Conservation (phyloP, 2,888 invertebrate species). For the Heteropelma amictum region DNA sequence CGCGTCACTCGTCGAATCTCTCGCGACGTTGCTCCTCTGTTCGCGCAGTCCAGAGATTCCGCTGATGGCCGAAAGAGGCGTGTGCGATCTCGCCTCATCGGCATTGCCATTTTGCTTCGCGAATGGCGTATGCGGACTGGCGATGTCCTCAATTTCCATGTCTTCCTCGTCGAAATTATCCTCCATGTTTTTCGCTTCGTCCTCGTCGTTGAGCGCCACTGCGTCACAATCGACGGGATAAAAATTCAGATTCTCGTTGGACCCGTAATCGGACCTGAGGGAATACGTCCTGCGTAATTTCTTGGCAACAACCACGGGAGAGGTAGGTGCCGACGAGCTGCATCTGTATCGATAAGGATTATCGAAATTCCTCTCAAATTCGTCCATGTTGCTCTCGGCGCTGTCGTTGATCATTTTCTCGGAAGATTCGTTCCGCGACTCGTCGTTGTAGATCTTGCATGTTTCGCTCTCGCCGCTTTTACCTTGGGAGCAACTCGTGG, state of each 20-base stretch:
- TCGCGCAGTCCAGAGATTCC: constrained; percentile 70
- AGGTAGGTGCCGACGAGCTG: constrained; percentile 71
- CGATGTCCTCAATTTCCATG: constrained; percentile 72
- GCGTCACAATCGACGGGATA: constrained; percentile 70
- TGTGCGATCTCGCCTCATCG: constrained; percentile 65
- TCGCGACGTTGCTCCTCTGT: constrained; percentile 75
- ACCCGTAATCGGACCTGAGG: constrained; percentile 69
- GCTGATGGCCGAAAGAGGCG: constrained; percentile 69
- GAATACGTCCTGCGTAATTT: constrained; percentile 64
- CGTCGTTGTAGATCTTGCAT: constrained; percentile 29
- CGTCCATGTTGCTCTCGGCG: constrained; percentile 4
- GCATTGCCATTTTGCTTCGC: constrained; percentile 60
- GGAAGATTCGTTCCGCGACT: background rate
- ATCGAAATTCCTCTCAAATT: constrained; percentile 39
- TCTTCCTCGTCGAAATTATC: constrained; percentile 73
- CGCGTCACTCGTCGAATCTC: constrained; percentile 74
- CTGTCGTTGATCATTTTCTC: constrained; percentile 23
- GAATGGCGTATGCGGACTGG: constrained; percentile 70
- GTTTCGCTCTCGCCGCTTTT: constrained; percentile 13
- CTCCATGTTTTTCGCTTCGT: constrained; percentile 72
- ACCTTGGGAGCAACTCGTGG: background rate
- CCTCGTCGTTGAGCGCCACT: constrained; percentile 62
- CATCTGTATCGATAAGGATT: constrained; percentile 69
- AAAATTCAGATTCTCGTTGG: constrained; percentile 68
- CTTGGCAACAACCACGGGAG: constrained; percentile 66